Base-by-base conservation (phyloP, 2,113 vertebrate genomes). In the Circaetus gallicus region DNA sequence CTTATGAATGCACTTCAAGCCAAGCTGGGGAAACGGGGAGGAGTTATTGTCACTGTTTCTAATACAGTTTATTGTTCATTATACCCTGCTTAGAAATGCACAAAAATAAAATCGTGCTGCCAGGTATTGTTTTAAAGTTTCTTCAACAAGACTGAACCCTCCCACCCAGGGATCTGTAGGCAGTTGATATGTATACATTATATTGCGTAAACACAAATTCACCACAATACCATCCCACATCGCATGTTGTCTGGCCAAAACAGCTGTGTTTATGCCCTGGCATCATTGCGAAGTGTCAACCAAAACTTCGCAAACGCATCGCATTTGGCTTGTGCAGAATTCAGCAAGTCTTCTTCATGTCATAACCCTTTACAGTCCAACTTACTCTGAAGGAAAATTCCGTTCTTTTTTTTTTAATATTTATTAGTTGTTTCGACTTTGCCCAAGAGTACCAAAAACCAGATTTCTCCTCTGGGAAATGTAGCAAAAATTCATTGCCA, bases 51-150 rank as follows among this genome's bases (percentile, higher is more conserved):
- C 90, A 78, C 93, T 89, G 84, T 94, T 97, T 91, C 93, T 82
- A 96, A 85, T 85, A 86, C 95, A 84, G 86, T 74, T 89, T 85
- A 97, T 97, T 98, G 97, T 97, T 98, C 94, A 83, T 94, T 63
- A 91, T 53, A 80, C n/a, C 80, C 87, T 77, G 96, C 90, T 95
- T 94, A 95, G 89, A 96, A 92, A 91, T 15, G 0, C n/a, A 63
- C 4, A 11, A 88, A 94, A 94, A 86, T 58, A 86, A 74, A 86
- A 89, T 34, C 40, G 52, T 0, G 1, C 49, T 94, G 87, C 89
- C 94, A 94, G 87, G 78, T 83, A 97, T 80, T 89, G 89, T 90
- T 93, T 93, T 92, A 43, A 82, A 94, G 92, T 82, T 62, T 88
- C 59, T 90, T 71, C 73, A 79, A 13, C 77, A 79, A 87, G 83